These are phyloP conservation scores for Seriola quinqueradiata DNA, from an alignment of 2,113 vertebrate genomes.

Conservation along the genomic window DNA sequence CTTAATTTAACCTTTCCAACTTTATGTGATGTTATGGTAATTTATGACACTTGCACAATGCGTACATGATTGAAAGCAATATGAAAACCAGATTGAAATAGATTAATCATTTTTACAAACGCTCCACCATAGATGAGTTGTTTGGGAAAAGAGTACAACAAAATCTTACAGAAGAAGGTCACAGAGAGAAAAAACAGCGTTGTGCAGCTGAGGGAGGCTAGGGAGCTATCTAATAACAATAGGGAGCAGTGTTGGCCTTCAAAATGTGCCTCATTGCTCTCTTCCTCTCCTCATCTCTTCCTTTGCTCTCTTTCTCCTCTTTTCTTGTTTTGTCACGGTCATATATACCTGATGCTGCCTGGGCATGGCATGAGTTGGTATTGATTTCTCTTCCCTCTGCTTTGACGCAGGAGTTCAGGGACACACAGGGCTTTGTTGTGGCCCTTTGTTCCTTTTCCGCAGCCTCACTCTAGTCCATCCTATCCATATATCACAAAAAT, in stretches of 20 bases:
- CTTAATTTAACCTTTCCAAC: constrained; percentile 51
- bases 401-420: constrained; percentile 69
- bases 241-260: constrained; percentile 57
- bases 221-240: constrained; percentile 53
- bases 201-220: constrained; percentile 33
- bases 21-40: constrained; percentile 35
- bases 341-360: constrained; percentile 62
- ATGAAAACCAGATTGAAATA: constrained; percentile 47
- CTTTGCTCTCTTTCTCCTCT: constrained; percentile 15
- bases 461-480: constrained; percentile 22
- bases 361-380: constrained; percentile 67
- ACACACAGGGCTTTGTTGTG: constrained; percentile 50
- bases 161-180: constrained; percentile 56
- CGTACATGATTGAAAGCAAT: constrained; percentile 39
- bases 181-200: constrained; percentile 27
- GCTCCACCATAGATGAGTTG: constrained; percentile 35
- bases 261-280: constrained; percentile 50
- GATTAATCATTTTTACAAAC: constrained; percentile 51
- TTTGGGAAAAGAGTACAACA: constrained; percentile 35
- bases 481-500: constrained; percentile 43
- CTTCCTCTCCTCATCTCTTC: constrained; percentile 49
- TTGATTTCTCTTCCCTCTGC: constrained; percentile 71
- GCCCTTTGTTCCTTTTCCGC: constrained; percentile 57
- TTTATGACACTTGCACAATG: constrained; percentile 42
- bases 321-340: constrained; percentile 60